phyloP scores from a whole-genome alignment of 2,797 vertebrate species.

The Philypnodon macrostomus region DNA sequence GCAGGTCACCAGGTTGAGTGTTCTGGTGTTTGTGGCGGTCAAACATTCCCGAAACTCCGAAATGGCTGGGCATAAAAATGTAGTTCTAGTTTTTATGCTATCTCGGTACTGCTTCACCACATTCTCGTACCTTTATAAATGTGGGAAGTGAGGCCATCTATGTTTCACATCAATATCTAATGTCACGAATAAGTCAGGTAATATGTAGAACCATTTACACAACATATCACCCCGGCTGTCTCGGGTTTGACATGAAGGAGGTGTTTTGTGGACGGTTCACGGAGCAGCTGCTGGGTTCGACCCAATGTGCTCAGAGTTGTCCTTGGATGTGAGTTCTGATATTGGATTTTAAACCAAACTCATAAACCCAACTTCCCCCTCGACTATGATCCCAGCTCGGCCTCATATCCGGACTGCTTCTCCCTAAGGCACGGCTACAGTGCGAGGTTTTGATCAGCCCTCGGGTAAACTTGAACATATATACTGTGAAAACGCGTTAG shows the following conservation, averaged over 20 bases:
- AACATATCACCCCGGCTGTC: conserved; percentile 51
- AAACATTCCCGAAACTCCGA: conserved; percentile 51
- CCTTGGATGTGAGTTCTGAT: conserved; percentile 62
- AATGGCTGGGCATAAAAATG: conserved; percentile 17
- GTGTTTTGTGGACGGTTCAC: conserved; percentile 62
- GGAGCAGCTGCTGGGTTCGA: conserved; percentile 61
- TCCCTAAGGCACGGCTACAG: conserved; percentile 59
- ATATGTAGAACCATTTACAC: conserved; percentile 57
- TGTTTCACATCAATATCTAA: conserved; percentile 55
- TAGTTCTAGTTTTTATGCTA: conserved; percentile 19
- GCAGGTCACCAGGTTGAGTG: conserved; percentile 31
- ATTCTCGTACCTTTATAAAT: conserved; percentile 36
- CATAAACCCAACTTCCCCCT: conserved; percentile 68
- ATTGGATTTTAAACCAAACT: conserved; percentile 72
- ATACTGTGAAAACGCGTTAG: too few relatives aligned
- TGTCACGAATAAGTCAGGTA: conserved; percentile 45
- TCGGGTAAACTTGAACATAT: conserved; percentile 42
- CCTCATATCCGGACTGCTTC: conserved; percentile 76
- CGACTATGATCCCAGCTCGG: conserved; percentile 62
- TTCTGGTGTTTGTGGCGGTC: conserved; percentile 47
- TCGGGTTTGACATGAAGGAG: conserved; percentile 64
- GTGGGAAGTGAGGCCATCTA: conserved; percentile 42
- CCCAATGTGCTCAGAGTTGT: conserved; percentile 63
- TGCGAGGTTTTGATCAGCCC: conserved; percentile 44
- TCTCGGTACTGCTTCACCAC: conserved; percentile 32